A percentile compares a stretch with the other conserved stretches of the same genome.
These are phyloP conservation scores for Caenorhabditis sp. DNA, from an alignment of 2,888 invertebrate genomes.

Conservation along the genomic window DNA sequence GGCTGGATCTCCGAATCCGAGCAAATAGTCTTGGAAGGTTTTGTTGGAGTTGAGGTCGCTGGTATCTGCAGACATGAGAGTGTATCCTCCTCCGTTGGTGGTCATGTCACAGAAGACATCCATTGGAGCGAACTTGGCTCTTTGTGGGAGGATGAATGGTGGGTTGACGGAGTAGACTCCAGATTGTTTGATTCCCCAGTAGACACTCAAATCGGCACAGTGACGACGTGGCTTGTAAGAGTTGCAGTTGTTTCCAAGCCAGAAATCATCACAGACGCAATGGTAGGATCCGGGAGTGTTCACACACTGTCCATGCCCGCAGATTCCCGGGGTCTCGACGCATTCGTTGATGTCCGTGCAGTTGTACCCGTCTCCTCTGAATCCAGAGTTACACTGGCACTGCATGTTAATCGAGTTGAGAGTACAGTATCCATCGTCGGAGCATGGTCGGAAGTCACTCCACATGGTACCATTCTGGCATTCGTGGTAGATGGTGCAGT, in stretches of 20 bases:
- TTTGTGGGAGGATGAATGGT: constrained; percentile 49
- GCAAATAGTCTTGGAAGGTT: constrained; percentile 49
- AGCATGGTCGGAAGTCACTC: constrained; percentile 72
- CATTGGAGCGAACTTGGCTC: constrained; percentile 46
- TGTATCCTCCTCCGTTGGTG: constrained; percentile 74
- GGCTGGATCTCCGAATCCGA: constrained; percentile 72
- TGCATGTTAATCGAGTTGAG: constrained; percentile 44
- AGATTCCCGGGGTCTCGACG: constrained; percentile 83
- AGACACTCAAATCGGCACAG: constrained; percentile 77
- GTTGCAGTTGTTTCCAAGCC: constrained; percentile 71
- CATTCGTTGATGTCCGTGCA: constrained; percentile 77
- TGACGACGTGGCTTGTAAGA: constrained; percentile 73
- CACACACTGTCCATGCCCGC: constrained; percentile 87
- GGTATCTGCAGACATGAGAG: constrained; percentile 70
- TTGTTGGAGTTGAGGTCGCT: constrained; percentile 59
- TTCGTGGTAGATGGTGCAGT: constrained; percentile 72
- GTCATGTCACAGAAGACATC: constrained; percentile 70
- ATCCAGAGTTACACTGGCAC: constrained; percentile 74
- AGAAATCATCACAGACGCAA: constrained; percentile 84
- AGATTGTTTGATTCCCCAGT: constrained; percentile 63
- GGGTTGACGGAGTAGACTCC: constrained; percentile 71
- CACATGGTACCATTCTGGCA: constrained; percentile 75
- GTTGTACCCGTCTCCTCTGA: constrained; percentile 72
- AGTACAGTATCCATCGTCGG: constrained; percentile 67
- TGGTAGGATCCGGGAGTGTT: constrained; percentile 89